Base-by-base conservation (phyloP, 2,113 vertebrate genomes). In the Esox niger region DNA sequence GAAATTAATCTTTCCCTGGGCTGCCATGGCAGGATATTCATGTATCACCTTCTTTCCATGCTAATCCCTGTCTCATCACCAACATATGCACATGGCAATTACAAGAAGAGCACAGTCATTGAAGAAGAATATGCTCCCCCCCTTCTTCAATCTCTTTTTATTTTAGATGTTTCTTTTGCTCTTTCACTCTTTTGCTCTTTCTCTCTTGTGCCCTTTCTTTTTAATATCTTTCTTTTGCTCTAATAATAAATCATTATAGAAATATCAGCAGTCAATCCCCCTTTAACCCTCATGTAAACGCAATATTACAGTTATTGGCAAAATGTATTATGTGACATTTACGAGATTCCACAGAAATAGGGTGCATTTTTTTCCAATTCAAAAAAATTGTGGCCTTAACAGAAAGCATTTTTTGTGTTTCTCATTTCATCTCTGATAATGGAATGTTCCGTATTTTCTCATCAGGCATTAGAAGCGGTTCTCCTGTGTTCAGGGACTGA, bases 1-100 rank as follows among this genome's bases (percentile, higher is more conserved):
- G 86, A 90, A 88, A 89, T 88, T 82, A 87, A 89, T 87, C 79
- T 83, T 79, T 81, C 79, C 75, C 81, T 68, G 31, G 79, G 76
- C 81, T 66, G 79, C 80, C 30, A 62, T 73, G 82, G 79, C 87
- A 89, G 86, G 88, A 88, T 88, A 90, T 91, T 88, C 89, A 91
- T 90, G 82, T 81, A 78, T 82, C 80, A 57, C 80, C 79, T 73
- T 75, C 78, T 77, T 21, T 67, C 75, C 68, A 66, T 73, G 80
- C 80, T 88, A 82, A 86, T 77, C 84, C 71, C 60, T 73, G 81
- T 70, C 66, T 86, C 80, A 87, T 86, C 82, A 83, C 46, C 63
- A 69, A 64, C 79, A 78, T 76, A 80, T 83, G 79, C 81, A 87
- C 74, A 78, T 68, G 74, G 71, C 84, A 80, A 76, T 79, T 83